These are phyloP conservation scores for Pogonus chalceus DNA, from an alignment of 1,140 invertebrate species.

Conservation along the genomic window DNA sequence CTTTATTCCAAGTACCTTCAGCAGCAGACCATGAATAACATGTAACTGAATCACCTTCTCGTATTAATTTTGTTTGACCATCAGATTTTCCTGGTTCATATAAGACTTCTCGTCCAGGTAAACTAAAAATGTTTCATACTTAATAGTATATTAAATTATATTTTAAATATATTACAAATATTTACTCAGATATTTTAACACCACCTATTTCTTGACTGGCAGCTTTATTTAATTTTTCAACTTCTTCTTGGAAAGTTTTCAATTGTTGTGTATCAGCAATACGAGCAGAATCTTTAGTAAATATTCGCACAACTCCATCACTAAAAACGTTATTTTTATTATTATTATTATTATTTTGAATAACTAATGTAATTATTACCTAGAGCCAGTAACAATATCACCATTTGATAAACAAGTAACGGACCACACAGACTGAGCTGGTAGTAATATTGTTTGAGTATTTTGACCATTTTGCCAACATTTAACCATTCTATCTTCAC, in stretches of 20 bases:
- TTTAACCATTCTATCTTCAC: conserved; percentile 80
- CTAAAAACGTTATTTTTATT: conserved; percentile 38
- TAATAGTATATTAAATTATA: conserved; percentile 14
- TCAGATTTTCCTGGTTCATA: conserved; percentile 67
- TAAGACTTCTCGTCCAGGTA: conserved; percentile 69
- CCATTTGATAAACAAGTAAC: conserved; percentile 70
- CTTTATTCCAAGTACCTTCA: conserved; percentile 65
- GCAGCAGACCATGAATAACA: conserved; percentile 71
- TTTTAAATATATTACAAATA: conserved; percentile 16
- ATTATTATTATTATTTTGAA: conserved; percentile 6
- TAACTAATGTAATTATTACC: conserved; percentile 31
- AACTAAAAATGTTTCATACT: conserved; percentile 35
- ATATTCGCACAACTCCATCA: conserved; percentile 79
- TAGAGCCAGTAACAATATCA: conserved; percentile 81
- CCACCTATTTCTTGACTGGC: conserved; percentile 61
- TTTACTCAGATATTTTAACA: conserved; percentile 71
- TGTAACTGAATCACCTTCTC: conserved; percentile 57
- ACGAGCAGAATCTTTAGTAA: conserved; percentile 57
- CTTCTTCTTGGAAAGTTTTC: conserved; percentile 60
- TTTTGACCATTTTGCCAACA: conserved; percentile 64
- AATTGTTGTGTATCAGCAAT: conserved; percentile 52
- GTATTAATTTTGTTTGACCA: conserved; percentile 79
- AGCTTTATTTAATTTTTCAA: conserved; percentile 49
- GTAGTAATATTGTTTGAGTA: conserved; percentile 64
- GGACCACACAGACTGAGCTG: conserved; percentile 83